Percentiles rank a stretch among this genome's conserved stretches.
phyloP scores from a whole-genome alignment of 2,888 invertebrate genomes.

The Quadroppia sp. region DNA sequence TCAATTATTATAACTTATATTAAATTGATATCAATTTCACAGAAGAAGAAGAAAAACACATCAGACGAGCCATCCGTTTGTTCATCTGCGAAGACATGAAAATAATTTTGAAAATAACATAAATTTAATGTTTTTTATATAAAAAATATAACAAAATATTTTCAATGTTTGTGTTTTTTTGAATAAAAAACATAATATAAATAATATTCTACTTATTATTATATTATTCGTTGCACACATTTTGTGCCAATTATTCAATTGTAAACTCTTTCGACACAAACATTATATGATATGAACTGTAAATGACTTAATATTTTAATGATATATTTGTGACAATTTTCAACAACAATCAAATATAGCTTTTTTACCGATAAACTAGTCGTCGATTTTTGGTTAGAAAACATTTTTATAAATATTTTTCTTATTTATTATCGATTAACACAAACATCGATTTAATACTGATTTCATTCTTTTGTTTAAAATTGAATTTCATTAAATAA shows the following conservation, averaged over 20 bases:
- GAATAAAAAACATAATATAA: slow-evolving; percentile 2
- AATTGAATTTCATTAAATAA: too few species aligned
- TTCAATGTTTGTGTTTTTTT: too few species aligned
- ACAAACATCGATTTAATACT: too few species aligned
- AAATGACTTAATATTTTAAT: background rate
- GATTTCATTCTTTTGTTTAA: too few species aligned
- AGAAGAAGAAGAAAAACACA: slow-evolving; percentile 12
- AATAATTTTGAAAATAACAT: background rate
- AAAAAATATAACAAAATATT: background rate
- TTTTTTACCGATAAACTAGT: slow-evolving; percentile 28
- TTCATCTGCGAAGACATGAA: background rate
- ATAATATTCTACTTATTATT: slow-evolving; percentile 13
- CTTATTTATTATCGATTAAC: too few species aligned
- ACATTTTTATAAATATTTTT: too few species aligned
- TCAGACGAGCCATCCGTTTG: slow-evolving; percentile 32
- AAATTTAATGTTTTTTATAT: background rate
- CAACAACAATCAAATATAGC: background rate
- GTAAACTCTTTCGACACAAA: slow-evolving; percentile 6
- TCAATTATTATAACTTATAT: background rate
- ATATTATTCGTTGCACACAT: slow-evolving; percentile 1
- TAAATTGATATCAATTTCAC: background rate
- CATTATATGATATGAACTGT: background rate
- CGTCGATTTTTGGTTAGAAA: background rate
- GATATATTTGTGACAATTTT: slow-evolving; percentile 5
- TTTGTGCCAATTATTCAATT: slow-evolving; percentile 15